phyloP scores from a whole-genome alignment of 2,113 vertebrate species.

The Chionis minor region DNA sequence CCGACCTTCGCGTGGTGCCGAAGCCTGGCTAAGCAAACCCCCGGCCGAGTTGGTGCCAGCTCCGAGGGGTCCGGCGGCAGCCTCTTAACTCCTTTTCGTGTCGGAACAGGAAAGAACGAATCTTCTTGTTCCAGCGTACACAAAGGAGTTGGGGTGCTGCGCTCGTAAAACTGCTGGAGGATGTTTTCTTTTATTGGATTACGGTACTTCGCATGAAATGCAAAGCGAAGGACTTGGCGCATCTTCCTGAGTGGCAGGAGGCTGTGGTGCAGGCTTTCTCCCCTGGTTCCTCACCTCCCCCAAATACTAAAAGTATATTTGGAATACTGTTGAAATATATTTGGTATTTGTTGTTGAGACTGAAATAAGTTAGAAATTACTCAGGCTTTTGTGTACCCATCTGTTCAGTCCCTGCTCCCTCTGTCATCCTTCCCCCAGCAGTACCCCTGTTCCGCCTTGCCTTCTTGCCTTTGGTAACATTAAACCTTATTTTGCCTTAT shows the following conservation, averaged over 20 bases:
- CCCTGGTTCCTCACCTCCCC: background rate
- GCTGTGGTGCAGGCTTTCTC: background rate
- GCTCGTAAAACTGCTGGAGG: background rate
- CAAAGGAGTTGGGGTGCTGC: constrained; percentile 24
- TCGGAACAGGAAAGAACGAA: background rate
- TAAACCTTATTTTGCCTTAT: background rate
- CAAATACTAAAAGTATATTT: background rate
- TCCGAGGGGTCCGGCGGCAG: background rate
- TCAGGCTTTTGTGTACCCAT: background rate
- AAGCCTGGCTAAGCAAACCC: fast-evolving
- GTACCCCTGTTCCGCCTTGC: background rate
- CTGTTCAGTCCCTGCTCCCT: background rate
- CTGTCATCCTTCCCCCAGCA: background rate
- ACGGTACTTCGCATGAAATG: background rate
- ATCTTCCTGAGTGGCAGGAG: background rate
- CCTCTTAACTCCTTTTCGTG: background rate
- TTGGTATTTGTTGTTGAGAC: background rate
- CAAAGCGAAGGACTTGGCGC: background rate
- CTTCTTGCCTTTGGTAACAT: background rate
- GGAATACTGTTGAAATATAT: background rate
- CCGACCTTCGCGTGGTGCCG: background rate
- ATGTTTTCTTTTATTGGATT: constrained; percentile 1
- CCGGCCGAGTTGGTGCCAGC: background rate
- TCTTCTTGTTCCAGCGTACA: constrained; percentile 9
- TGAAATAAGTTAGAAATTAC: background rate